Evolutionary conservation across 2,888 invertebrate genomes (phyloP), one percentile per base, ranked within the genome.

Genomic region (Drosophila pseudotakahashii): DNA sequence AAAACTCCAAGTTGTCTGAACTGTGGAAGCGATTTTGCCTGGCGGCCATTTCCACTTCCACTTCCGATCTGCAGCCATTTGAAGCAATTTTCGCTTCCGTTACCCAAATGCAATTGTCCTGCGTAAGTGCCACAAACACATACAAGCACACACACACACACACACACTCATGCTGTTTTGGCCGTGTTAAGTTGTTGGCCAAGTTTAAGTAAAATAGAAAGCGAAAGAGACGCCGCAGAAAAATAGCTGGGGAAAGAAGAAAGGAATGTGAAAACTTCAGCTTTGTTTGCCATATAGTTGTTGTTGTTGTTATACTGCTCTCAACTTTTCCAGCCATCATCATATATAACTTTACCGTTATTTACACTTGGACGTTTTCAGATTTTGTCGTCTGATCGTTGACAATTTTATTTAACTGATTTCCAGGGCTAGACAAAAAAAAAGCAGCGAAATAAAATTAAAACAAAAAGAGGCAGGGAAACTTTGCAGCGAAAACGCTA

Each of bases 71-170:
- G 75, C 67, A 78, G 63, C 68, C 66, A 81, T 79, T 79, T 81
- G 77, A 64, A 68, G 81, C 66, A 79, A 79, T 79, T 74, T 79
- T 78, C 81, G 63, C 76, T 71, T 79, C 78, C 81, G 78, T 59
- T 76, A 66, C 73, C 60, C 70, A 76, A 80, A 68, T 79, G 78
- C 78, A 71, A 78, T 79, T 78, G 80, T 79, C 70, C 73, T 75
- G 62, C 73, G 73, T 73, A 67, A 77, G 67, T 73, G 69, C 53
- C 69, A 64, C 51, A 51, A 13, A 51, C 45, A 64, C 50, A 72
- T 11, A 19, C 42, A 42, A 23, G 5, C 41, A 16, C 16, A 16
- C 41, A 45, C 41, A 34, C 41, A 45, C 41, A 34, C 16, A 41
- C 42, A 26, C 45, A 36, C n/a, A 9, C 26, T 6, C 13, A 2